A percentile compares a stretch with the other conserved stretches of the same genome.
phyloP scores from a whole-genome alignment of 2,888 invertebrate genomes.

The Monopis laevigella region DNA sequence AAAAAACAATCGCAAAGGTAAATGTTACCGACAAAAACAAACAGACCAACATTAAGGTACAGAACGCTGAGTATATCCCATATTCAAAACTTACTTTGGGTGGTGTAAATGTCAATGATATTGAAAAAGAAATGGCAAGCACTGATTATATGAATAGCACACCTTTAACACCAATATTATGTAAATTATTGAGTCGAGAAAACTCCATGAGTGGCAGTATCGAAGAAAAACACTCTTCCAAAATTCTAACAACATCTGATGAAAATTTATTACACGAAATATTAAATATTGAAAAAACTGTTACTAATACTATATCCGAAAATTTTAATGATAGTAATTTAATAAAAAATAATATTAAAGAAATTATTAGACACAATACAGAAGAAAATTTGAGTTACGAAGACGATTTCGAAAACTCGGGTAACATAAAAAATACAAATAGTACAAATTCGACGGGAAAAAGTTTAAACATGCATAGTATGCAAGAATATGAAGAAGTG shows the following conservation, averaged over 20 bases:
- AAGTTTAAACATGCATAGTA: constrained; percentile 11
- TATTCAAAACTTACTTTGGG: constrained; percentile 57
- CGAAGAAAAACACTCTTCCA: constrained; percentile 25
- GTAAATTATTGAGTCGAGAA: constrained; percentile 48
- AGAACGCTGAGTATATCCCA: constrained; percentile 53
- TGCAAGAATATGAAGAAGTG: constrained; percentile 15
- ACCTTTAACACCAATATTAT: constrained; percentile 44
- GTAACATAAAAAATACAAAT: constrained; percentile 16
- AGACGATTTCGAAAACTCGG: constrained; percentile 60
- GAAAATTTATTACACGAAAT: constrained; percentile 56
- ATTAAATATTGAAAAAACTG: constrained; percentile 43
- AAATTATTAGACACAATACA: too few relatives aligned
- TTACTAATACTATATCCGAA: constrained; percentile 39
- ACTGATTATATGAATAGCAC: constrained; percentile 38
- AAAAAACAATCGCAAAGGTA: too few relatives aligned
- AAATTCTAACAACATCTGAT: constrained; percentile 48
- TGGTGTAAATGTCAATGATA: constrained; percentile 46
- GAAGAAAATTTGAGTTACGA: constrained; percentile 36
- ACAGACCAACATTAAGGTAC: constrained; percentile 24
- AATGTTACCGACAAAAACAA: constrained; percentile 23
- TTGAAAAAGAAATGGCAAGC: constrained; percentile 47
- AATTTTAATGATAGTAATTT: constrained; percentile 21
- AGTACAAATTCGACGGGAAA: constrained; percentile 1
- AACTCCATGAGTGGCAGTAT: constrained; percentile 38
- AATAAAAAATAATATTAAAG: background rate